Conservation (phyloP, 2,888 invertebrate species). For the Meiosimyza platycephala region DNA sequence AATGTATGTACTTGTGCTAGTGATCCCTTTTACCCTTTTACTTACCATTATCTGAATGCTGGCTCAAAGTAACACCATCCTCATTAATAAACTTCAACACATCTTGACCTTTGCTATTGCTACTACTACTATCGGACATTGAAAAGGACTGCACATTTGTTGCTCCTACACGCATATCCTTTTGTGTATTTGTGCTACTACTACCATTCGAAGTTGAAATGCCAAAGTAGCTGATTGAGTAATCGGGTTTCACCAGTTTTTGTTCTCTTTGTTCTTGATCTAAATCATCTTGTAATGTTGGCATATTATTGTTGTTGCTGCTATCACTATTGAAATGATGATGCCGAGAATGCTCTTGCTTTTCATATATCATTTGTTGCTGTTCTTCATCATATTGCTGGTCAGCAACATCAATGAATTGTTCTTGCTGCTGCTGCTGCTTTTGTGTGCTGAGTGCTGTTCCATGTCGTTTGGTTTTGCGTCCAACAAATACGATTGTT, state of each 20-base stretch:
- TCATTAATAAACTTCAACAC: not conserved
- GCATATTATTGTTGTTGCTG: not conserved
- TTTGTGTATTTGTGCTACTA: not conserved
- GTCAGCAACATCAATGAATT: not conserved
- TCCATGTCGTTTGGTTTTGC: constrained; percentile 25
- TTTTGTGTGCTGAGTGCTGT: not conserved
- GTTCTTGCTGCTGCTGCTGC: not conserved
- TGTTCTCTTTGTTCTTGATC: constrained; percentile 31
- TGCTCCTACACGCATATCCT: not conserved
- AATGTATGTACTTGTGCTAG: no score
- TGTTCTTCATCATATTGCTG: not conserved
- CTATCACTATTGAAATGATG: constrained; percentile 13
- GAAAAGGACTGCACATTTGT: not conserved
- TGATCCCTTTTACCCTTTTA: no score
- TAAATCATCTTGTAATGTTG: constrained; percentile 6
- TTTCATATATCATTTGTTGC: constrained; percentile 17
- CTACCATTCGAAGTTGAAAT: constrained; percentile 28
- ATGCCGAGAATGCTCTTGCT: constrained; percentile 6
- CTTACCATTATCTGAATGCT: constrained; percentile 14
- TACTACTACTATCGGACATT: not conserved
- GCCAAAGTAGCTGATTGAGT: constrained; percentile 39
- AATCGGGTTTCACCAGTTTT: constrained; percentile 32
- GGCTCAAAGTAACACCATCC: not conserved
- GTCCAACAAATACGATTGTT: constrained; percentile 16
- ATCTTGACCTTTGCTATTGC: not conserved